A percentile compares a stretch with the other conserved stretches of the same genome.
Conservation (phyloP, 2,797 vertebrate species). For the Rhinoraja longicauda region DNA sequence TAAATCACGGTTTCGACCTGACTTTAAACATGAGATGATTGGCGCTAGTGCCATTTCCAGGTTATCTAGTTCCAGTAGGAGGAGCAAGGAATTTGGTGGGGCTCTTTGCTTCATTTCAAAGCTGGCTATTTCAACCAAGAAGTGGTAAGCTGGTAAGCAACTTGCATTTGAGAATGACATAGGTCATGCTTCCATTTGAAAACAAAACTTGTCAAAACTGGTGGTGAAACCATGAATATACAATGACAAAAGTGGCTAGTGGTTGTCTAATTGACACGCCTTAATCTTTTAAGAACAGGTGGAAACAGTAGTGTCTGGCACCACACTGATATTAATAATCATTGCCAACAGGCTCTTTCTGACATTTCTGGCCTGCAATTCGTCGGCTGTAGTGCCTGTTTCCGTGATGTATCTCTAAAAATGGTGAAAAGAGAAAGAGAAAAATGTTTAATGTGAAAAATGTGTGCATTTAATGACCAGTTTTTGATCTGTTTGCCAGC, state of each 20-base stretch:
- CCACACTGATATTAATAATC: neutral
- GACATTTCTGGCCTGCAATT: neutral
- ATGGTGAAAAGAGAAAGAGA: too few relatives aligned
- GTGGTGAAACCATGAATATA: neutral
- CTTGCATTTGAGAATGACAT: neutral
- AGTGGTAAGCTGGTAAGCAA: neutral
- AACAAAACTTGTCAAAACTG: neutral
- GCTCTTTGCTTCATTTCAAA: neutral
- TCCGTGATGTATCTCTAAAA: too few relatives aligned
- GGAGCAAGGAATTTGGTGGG: neutral
- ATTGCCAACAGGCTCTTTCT: neutral
- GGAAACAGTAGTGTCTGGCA: neutral
- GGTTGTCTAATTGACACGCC: neutral
- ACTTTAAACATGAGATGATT: neutral
- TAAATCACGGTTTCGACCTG: too few relatives aligned
- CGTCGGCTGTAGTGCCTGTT: too few relatives aligned
- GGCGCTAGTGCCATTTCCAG: neutral
- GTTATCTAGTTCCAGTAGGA: neutral
- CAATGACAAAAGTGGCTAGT: neutral
- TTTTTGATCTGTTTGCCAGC: neutral
- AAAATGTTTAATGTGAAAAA: too few relatives aligned
- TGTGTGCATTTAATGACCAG: neutral
- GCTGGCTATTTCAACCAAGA: neutral
- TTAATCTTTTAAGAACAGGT: neutral
- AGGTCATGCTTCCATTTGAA: too few relatives aligned